Conservation (phyloP, 2,113 vertebrate genomes). For the Nycticebus coucang region DNA sequence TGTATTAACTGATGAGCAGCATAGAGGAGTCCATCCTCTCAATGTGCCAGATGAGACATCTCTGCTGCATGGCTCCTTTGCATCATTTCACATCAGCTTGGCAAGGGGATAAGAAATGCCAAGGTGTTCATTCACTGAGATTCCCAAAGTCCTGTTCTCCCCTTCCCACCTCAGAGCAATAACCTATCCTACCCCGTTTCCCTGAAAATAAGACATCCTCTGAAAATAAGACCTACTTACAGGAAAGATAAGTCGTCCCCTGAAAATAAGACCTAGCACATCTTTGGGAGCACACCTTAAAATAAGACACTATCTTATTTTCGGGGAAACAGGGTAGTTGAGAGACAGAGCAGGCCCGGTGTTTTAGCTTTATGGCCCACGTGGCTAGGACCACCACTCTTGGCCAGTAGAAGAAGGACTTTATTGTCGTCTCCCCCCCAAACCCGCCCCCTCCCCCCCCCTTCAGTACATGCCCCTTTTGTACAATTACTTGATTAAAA, state of each 20-base stretch:
- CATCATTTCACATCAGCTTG: not conserved
- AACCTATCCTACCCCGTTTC: not conserved
- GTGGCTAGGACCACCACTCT: not conserved
- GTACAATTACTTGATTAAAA: not conserved
- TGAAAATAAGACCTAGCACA: too few species aligned
- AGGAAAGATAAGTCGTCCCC: too few species aligned
- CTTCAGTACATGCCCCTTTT: not conserved
- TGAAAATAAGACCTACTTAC: too few species aligned
- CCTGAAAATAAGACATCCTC: too few species aligned
- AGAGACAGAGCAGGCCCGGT: not conserved
- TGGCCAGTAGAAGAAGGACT: not conserved
- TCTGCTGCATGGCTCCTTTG: not conserved
- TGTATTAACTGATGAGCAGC: not conserved
- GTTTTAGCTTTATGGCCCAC: not conserved
- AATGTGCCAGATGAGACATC: not conserved
- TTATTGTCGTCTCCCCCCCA: not conserved
- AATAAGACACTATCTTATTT: too few species aligned
- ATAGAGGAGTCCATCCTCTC: not conserved
- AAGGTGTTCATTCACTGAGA: not conserved
- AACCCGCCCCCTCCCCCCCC: too few species aligned
- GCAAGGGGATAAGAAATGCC: not conserved
- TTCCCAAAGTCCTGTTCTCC: too few species aligned
- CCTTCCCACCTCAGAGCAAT: not conserved
- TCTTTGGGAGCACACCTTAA: too few species aligned
- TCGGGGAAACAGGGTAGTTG: too few species aligned